Base-by-base conservation (phyloP, 2,113 vertebrate species). In the Heloderma charlesbogerti region DNA sequence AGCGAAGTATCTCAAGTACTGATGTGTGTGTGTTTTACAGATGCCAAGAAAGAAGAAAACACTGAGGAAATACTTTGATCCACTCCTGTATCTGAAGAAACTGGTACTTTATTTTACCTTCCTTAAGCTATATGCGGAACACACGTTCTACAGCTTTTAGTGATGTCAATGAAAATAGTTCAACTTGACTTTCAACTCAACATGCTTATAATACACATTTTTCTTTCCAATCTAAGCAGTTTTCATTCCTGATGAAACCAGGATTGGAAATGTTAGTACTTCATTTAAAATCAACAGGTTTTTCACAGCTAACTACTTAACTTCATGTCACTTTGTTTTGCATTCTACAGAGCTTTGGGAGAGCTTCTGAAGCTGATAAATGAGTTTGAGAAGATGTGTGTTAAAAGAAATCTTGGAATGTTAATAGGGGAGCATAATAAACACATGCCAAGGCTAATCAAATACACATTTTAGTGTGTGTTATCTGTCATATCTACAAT, bases 251-350 rank as follows among this genome's bases (percentile, higher is more conserved):
- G 27, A 43, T 88, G 22, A 93, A 95, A 89, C 87, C 15, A 85
- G 72, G 27, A 63, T 89, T 63, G 91, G 40, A 92, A 43, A 92
- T 1, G 0, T 16, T 92, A 86, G 63, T 15, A n/a, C 60, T 92
- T 0, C 0, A 31, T 40, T 93, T 83, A 83, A 88, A 90, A 93
- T 89, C 34, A 89, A 88, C 85, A 82, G 29, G 77, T 74, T 95
- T 96, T 66, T 57, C 37, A 57, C 75, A 81, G 27, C n/a, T 95
- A 84, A 84, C 90, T 3, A 1, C 84, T 12, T 93, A 91, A 89
- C 84, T 57, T 93, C 45, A 88, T 92, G 94, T 92, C 85, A 51
- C 66, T 90, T 91, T 92, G 9, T 31, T 89, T 90, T 67, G n/a
- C 82, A 89, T 74, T 87, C 75, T 81, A 1, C 75, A 89, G 69